A percentile compares a stretch with the other conserved stretches of the same genome.
These are phyloP conservation scores for Tetragonula carbonaria DNA, from an alignment of 2,888 invertebrate species.

Conservation along the genomic window DNA sequence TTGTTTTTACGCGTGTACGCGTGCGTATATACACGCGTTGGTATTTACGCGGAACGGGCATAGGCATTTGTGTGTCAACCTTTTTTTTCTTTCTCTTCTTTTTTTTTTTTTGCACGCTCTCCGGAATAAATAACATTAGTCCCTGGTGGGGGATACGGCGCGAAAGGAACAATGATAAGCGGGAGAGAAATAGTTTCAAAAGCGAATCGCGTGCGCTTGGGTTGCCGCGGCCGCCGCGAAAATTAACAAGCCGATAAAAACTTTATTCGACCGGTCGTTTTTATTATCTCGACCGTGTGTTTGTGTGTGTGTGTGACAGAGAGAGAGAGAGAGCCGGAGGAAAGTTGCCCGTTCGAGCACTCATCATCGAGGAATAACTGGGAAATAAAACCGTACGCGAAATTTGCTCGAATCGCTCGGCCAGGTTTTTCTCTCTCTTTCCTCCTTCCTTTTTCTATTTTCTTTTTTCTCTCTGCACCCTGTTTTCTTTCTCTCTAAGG, in stretches of 20 bases:
- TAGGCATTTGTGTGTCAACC: slow-evolving; percentile 55
- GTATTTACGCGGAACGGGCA: neutral
- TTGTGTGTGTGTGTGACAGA: neutral
- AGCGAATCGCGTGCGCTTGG: slow-evolving; percentile 40
- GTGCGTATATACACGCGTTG: neutral
- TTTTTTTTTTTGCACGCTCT: slow-evolving; percentile 24
- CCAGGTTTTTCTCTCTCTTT: neutral
- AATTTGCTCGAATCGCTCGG: neutral
- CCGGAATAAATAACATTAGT: slow-evolving; percentile 58
- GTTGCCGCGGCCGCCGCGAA: slow-evolving; percentile 23
- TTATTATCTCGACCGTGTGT: slow-evolving; percentile 15
- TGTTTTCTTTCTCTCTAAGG: neutral
- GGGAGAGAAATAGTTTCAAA: slow-evolving; percentile 42
- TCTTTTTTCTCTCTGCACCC: neutral
- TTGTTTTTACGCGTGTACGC: too few species aligned
- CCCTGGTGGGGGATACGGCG: slow-evolving; percentile 14
- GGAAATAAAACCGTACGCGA: neutral
- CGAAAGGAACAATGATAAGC: slow-evolving; percentile 51
- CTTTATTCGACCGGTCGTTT: slow-evolving; percentile 41
- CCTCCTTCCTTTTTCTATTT: neutral
- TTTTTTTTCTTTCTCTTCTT: neutral
- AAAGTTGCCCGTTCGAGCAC: slow-evolving; percentile 21
- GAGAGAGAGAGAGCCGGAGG: neutral
- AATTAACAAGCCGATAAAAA: slow-evolving; percentile 55
- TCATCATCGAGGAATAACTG: neutral